Percentiles rank a stretch among this genome's conserved stretches.
Conservation (phyloP, 2,888 invertebrate species). For the Hanleya hanleyi region DNA sequence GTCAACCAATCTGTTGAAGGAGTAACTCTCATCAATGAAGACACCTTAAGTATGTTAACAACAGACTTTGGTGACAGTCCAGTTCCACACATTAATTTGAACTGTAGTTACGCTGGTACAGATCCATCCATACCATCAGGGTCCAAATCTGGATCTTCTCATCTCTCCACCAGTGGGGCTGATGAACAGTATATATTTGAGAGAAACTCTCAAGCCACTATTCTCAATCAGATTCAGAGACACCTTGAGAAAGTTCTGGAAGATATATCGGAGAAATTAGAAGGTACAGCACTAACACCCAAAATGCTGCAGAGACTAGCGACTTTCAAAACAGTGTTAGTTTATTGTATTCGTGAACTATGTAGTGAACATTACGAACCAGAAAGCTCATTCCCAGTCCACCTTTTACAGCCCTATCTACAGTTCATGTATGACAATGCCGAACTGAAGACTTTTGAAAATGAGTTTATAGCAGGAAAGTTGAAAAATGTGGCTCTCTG, state of each 20-base stretch:
- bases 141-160: too few species aligned
- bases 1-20: too few species aligned
- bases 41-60: too few species aligned
- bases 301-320: background rate
- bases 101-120: too few species aligned
- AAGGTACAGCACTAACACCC: background rate
- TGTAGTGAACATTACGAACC: background rate
- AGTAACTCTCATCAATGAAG: too few species aligned
- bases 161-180: too few species aligned
- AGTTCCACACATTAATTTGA: too few species aligned
- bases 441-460: background rate
- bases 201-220: too few species aligned
- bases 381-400: background rate
- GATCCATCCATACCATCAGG: too few species aligned
- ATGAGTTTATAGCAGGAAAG: slow-evolving; percentile 34
- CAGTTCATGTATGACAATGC: background rate
- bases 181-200: too few species aligned
- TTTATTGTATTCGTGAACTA: background rate
- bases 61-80: too few species aligned
- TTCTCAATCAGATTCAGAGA: background rate
- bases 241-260: background rate
- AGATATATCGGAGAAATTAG: background rate
- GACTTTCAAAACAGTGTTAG: background rate
- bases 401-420: background rate
- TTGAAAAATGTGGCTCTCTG: slow-evolving; percentile 40